Evolutionary conservation across 1,140 invertebrate genomes (phyloP).

Genomic region (Heterodera carotae): DNA sequence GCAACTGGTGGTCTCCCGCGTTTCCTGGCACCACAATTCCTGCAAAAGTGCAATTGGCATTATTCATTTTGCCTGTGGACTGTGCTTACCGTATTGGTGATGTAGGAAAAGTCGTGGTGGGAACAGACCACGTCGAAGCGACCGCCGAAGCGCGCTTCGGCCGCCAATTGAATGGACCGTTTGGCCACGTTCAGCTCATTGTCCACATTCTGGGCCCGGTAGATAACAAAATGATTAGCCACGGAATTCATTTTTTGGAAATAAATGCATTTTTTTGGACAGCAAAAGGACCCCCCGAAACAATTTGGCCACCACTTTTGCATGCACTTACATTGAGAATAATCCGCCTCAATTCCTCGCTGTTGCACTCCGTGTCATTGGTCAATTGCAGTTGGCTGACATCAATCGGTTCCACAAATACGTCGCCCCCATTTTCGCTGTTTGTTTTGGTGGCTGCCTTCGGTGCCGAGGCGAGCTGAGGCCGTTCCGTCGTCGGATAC

Average conservation of each 20-base stretch:
- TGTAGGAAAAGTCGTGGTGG: conserved; percentile 47
- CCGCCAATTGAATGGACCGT: conserved; percentile 48
- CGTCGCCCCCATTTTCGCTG: conserved; percentile 19
- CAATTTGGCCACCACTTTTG: background rate
- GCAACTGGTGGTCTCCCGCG: conserved; percentile 39
- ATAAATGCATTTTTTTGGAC: background rate
- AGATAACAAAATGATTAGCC: background rate
- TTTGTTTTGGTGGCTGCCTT: conserved; percentile 6
- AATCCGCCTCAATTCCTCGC: conserved; percentile 46
- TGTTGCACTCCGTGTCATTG: conserved; percentile 55
- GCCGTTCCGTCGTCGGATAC: background rate
- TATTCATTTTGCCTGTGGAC: background rate
- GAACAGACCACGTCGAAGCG: conserved; percentile 52
- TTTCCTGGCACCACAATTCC: conserved; percentile 52
- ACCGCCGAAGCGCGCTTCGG: conserved; percentile 55
- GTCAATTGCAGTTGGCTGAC: conserved; percentile 47
- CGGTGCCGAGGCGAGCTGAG: background rate
- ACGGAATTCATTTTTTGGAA: too few species aligned
- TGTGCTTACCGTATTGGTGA: conserved; percentile 42
- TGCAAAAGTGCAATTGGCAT: background rate
- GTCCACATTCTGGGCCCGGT: conserved; percentile 43
- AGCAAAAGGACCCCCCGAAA: too few species aligned
- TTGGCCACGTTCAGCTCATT: conserved; percentile 52
- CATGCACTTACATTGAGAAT: conserved; percentile 39
- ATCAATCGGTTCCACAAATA: conserved; percentile 43